Base-by-base conservation (phyloP, 2,797 vertebrate genomes). In the Tenualosa thibaudeaui region DNA sequence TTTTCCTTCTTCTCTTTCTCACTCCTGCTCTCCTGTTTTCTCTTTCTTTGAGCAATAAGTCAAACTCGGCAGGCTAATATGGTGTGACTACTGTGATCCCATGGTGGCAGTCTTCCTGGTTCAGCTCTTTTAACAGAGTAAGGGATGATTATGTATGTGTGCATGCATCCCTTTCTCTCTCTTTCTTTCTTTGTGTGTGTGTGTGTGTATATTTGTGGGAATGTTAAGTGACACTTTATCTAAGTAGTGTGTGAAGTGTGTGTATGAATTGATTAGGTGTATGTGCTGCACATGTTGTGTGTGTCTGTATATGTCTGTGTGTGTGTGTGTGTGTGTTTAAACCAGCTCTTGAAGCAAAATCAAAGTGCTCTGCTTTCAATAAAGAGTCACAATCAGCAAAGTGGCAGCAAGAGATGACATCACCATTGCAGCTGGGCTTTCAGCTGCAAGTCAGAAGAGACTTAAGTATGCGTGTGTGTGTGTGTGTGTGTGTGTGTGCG, bases 341-440 rank as follows among this genome's bases (percentile, higher is more conserved):
- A 87, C 87, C 92, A 88, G 88, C 91, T 93, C 93, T 95, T 94
- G 93, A 95, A 94, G 89, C 90, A 81, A 89, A 95, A 95, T 95
- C 93, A 94, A 95, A 95, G 93, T 90, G 90, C 92, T 96, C 97
- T 98, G 97, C 95, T 97, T 97, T 96, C 94, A 97, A 97, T 97
- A 97, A 94, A 94, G 93, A 94, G 91, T 93, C 92, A 96, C 95
- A 96, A 97, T 97, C 96, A 96, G 96, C 94, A 96, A 97, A 96
- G 96, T 96, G 94, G 96, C 95, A 94, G 94, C 95, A 93, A 93
- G 89, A 89, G 90, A 95, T 98, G 96, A 97, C 96, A 96, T 98
- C 96, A 98, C 92, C 96, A 97, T 91, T 93, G 96, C 97, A 97
- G 97, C 97, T 97, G 97, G 93, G 94, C 93, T 91, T 95, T 96